phyloP scores from a whole-genome alignment of 92 coral and sea anemone genomes.

The Phenganax marumi region DNA sequence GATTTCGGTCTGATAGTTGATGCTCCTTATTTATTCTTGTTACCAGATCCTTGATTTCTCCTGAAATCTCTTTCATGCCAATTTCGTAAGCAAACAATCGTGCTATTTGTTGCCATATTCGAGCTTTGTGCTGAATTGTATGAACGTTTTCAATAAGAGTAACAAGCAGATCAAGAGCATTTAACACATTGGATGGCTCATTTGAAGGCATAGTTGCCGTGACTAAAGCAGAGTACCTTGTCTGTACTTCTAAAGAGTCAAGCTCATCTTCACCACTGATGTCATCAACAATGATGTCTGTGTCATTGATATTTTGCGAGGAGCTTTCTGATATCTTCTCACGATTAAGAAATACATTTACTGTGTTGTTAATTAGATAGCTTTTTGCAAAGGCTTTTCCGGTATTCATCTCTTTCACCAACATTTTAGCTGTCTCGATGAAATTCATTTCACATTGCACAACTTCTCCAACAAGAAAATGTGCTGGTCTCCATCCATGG shows the following conservation, averaged over 20 bases:
- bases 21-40: conserved; percentile 26
- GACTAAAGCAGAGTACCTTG: conserved; percentile 39
- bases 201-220: conserved; percentile 15
- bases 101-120: conserved; percentile 63
- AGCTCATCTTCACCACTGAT: conserved; percentile 1
- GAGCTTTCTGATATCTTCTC: conserved; percentile 19
- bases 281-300: conserved; percentile 1
- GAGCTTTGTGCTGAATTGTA: conserved; percentile 32
- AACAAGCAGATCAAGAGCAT: conserved; percentile 39
- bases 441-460: conserved; percentile 32
- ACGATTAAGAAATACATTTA: conserved; percentile 30
- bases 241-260: conserved; percentile 38
- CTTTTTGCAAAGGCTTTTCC: conserved; percentile 23
- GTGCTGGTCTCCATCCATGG: conserved; percentile 43
- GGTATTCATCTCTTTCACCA: conserved; percentile 10
- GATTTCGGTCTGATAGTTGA: conserved; percentile 2
- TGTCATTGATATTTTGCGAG: conserved; percentile 1
- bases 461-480: conserved; percentile 39
- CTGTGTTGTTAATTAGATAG: conserved; percentile 22
- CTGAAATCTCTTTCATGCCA: conserved; percentile 38
- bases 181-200: not conserved
- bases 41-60: conserved; percentile 6
- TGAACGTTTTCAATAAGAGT: conserved; percentile 32
- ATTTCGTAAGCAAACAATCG: conserved; percentile 66
- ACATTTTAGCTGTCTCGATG: not conserved